A percentile compares a stretch with the other conserved stretches of the same genome.
Conservation (phyloP, 2,797 vertebrate species). For the Leuciscus waleckii region DNA sequence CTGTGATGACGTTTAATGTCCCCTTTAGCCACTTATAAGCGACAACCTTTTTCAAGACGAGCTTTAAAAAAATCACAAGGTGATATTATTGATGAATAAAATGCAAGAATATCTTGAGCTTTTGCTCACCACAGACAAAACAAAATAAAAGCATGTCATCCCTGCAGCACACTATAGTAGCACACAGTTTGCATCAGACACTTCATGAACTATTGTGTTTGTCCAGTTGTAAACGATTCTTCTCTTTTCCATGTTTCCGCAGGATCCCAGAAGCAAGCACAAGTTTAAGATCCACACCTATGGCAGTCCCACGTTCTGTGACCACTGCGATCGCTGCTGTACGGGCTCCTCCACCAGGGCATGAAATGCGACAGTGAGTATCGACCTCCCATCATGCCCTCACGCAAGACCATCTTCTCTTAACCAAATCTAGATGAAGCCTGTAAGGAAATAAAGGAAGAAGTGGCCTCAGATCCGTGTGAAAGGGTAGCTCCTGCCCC, state of each 20-base stretch:
- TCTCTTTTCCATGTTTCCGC: constrained; percentile 24
- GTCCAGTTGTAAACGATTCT: background rate
- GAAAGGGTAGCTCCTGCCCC: constrained; percentile 7
- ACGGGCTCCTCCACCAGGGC: constrained; percentile 96
- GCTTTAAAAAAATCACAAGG: background rate
- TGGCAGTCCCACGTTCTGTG: constrained; percentile 96
- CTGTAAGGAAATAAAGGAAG: background rate
- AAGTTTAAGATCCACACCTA: constrained; percentile 98
- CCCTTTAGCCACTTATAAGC: background rate
- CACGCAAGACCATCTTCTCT: background rate
- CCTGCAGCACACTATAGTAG: background rate
- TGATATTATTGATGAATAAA: background rate
- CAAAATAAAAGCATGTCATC: background rate
- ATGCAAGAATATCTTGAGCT: background rate
- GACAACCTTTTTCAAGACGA: background rate
- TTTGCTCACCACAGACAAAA: background rate
- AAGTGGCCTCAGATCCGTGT: constrained; percentile 12
- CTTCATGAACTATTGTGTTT: background rate
- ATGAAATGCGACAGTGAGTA: constrained; percentile 99
- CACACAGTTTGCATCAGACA: background rate
- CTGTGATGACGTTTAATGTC: background rate
- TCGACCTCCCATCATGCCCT: constrained; percentile 3
- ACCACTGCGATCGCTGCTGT: constrained; percentile 96
- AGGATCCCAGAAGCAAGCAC: constrained; percentile 99
- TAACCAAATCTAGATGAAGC: constrained; percentile 20